Base-by-base conservation (phyloP, 2,888 invertebrate genomes). In the Hirtodrosophila trivittata region DNA sequence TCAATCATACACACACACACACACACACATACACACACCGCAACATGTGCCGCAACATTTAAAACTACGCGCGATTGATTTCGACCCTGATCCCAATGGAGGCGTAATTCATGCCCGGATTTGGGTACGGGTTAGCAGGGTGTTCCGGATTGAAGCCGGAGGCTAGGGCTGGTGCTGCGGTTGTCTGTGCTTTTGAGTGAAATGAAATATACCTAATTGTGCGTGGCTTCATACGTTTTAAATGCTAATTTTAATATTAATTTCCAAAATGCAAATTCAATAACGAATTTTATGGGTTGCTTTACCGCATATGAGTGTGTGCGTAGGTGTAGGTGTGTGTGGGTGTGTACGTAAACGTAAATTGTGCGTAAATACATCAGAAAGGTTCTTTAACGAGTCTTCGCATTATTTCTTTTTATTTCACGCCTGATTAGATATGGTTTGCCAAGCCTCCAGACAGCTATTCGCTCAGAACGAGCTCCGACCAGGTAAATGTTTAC, bases 201-300 rank as follows among this genome's bases (percentile, higher is more conserved):
- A 84, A 86, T 80, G 84, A 86, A 80, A 86, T 77, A 85, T 66
- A 62, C 49, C 85, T 82, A 82, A 82, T 82, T 82, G 82, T 84
- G 86, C 84, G 84, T 82, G 67, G 67, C 75, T 80, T 82, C 81
- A 82, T 84, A 84, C 81, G 81, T 77, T 84, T 81, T 75, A 86
- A 86, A 82, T 82, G 86, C 82, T 84, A 82, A 82, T 82, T 80
- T 77, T 75, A 62, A 84, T 81, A 78, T 86, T 76, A 81, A 84
- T 84, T 80, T 82, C 54, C 50, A 55, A 62, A 75, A 66, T 73
- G 56, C 60, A 54, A 76, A 80, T 76, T 70, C 68, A 84, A 81
- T 65, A 76, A 63, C 49, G 43, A 51, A 54, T 49, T 57, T 50
- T 47, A 37, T 10, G 30, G n/a, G 7, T 42, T 42, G 21, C 12